Evolutionary conservation across 2,888 invertebrate genomes (phyloP).

Genomic region (Leptopterna dolabrata): DNA sequence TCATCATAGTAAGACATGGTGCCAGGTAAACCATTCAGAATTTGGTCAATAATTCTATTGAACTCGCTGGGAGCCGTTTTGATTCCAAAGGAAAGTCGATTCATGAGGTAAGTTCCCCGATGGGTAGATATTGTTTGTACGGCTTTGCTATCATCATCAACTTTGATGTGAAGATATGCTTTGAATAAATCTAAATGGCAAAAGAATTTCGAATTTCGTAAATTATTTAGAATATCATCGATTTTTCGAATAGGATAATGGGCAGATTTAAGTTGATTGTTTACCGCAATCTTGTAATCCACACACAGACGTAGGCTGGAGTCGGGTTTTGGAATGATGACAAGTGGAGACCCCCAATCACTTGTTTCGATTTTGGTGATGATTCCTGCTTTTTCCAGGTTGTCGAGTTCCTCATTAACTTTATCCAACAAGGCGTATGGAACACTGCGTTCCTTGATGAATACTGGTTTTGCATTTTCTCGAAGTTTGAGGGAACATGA

Average conservation of each 20-base stretch:
- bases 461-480: neutral
- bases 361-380: conserved; percentile 43
- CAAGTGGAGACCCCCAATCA: conserved; percentile 55
- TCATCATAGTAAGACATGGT: neutral
- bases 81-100: neutral
- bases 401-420: conserved; percentile 55
- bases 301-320: conserved; percentile 49
- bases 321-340: conserved; percentile 23
- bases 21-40: neutral
- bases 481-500: conserved; percentile 21
- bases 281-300: conserved; percentile 63
- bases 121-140: neutral
- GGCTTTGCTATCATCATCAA: neutral
- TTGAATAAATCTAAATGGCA: neutral
- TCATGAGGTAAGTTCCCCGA: neutral
- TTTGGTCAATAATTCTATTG: neutral
- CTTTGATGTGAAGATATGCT: neutral
- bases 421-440: neutral
- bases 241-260: conserved; percentile 60
- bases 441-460: neutral
- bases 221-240: conserved; percentile 44
- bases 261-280: conserved; percentile 60
- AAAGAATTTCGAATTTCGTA: neutral
- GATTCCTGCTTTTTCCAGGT: conserved; percentile 54
- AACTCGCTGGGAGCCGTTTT: neutral